Conservation (phyloP, 2,888 invertebrate species). For the Rhingia rostrata region DNA sequence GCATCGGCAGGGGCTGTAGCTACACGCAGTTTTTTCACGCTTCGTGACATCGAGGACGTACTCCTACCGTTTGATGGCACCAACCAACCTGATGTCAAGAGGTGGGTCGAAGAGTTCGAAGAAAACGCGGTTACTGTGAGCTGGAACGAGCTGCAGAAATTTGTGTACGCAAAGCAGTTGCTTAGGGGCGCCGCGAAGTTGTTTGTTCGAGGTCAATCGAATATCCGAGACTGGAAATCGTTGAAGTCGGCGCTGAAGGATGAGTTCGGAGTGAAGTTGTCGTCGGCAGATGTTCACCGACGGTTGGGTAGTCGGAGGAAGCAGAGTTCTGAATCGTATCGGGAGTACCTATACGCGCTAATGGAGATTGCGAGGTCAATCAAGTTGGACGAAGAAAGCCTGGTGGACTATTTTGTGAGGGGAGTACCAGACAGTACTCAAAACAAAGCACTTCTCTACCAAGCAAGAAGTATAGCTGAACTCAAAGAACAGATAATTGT, state of each 20-base stretch:
- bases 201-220: conserved; percentile 54
- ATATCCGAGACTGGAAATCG: background rate
- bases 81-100: conserved; percentile 31
- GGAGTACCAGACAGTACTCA: conserved; percentile 34
- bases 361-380: conserved; percentile 7
- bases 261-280: conserved; percentile 45
- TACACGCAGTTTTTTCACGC: conserved; percentile 39
- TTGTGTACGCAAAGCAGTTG: conserved; percentile 59
- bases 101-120: conserved; percentile 65
- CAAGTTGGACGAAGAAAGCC: conserved; percentile 48
- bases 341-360: conserved; percentile 44
- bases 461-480: conserved; percentile 15
- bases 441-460: conserved; percentile 47
- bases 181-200: conserved; percentile 63
- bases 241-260: background rate
- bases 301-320: conserved; percentile 53
- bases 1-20: background rate
- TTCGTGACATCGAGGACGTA: conserved; percentile 54
- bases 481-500: conserved; percentile 43
- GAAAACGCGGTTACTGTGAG: conserved; percentile 42
- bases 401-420: conserved; percentile 42
- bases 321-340: conserved; percentile 37
- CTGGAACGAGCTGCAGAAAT: conserved; percentile 61
- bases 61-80: conserved; percentile 53
- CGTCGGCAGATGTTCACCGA: conserved; percentile 60